phyloP scores from a whole-genome alignment of 2,797 vertebrate species.

The Serranus cabrilla region DNA sequence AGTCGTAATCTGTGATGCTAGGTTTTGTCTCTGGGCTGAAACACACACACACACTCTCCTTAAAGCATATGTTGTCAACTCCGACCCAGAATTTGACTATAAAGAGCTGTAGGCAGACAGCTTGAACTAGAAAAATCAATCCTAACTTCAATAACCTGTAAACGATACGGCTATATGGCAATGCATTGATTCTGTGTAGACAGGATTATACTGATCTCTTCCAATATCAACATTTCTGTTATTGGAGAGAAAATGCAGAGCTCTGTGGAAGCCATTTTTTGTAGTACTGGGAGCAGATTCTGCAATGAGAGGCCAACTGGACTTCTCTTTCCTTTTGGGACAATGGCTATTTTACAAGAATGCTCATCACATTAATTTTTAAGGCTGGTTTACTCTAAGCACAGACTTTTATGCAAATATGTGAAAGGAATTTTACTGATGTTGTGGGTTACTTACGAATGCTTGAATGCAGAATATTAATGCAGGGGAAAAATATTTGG shows the following conservation, averaged over 20 bases:
- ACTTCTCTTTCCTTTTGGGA: slow-evolving; percentile 15
- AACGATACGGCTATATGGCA: neutral
- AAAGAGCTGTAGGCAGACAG: neutral
- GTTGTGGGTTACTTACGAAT: too few relatives aligned
- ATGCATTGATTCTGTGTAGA: neutral
- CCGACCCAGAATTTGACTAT: neutral
- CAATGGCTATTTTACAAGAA: slow-evolving; percentile 32
- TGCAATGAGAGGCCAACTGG: slow-evolving; percentile 12
- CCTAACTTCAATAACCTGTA: neutral
- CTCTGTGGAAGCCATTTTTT: slow-evolving; percentile 25
- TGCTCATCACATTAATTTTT: neutral
- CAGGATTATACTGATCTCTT: slow-evolving; percentile 13
- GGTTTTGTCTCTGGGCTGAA: slow-evolving; percentile 29
- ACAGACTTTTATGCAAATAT: too few relatives aligned
- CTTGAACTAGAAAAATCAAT: slow-evolving; percentile 21
- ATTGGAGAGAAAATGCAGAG: slow-evolving; percentile 10
- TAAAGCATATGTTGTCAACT: slow-evolving; percentile 25
- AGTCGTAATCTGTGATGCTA: slow-evolving; percentile 23
- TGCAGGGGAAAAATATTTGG: too few relatives aligned
- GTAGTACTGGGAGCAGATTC: slow-evolving; percentile 25
- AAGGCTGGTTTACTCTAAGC: too few relatives aligned
- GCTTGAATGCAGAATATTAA: too few relatives aligned
- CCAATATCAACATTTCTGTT: slow-evolving; percentile 25
- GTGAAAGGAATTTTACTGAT: too few relatives aligned
- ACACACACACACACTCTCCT: slow-evolving; percentile 20